A percentile compares a stretch with the other conserved stretches of the same genome.
Conservation (phyloP, 2,888 invertebrate species). For the Diachrysia chrysitis region DNA sequence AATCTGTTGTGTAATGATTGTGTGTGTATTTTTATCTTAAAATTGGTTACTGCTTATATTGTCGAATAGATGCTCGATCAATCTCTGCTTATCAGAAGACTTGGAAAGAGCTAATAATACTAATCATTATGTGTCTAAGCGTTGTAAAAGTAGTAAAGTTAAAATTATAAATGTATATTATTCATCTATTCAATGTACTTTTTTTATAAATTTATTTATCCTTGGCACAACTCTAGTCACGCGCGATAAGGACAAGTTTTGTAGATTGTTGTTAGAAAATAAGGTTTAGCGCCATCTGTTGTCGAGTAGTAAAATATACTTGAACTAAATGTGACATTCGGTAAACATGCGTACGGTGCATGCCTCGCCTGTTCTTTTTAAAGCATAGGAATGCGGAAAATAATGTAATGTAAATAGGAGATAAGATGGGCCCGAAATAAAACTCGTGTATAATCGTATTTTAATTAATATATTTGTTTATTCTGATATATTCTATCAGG, state of each 20-base stretch:
- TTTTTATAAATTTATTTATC: too few species aligned
- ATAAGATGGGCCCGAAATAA: conserved; percentile 62
- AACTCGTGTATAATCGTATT: conserved; percentile 67
- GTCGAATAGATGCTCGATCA: conserved; percentile 33
- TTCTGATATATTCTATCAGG: conserved; percentile 91
- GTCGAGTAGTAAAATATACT: conserved; percentile 59
- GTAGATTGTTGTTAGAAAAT: background rate
- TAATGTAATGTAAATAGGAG: conserved; percentile 8
- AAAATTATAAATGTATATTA: background rate
- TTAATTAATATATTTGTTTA: conserved; percentile 84
- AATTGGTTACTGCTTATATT: conserved; percentile 20
- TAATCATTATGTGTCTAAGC: background rate
- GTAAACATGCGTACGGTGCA: conserved; percentile 18
- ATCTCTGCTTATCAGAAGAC: conserved; percentile 30
- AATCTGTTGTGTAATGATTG: conserved; percentile 9
- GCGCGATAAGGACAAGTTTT: background rate
- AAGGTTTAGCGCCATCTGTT: conserved; percentile 70
- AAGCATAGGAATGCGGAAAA: conserved; percentile 27
- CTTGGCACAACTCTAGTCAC: too few species aligned
- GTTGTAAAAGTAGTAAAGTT: background rate
- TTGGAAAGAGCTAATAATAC: background rate
- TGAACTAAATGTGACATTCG: background rate
- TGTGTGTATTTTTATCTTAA: conserved; percentile 10
- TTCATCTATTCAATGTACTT: background rate
- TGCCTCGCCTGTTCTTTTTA: conserved; percentile 1